Percentiles rank a stretch among this genome's conserved stretches.
Evolutionary conservation across 2,797 vertebrate genomes (phyloP).

Genomic region (Phalloptychus januarius): DNA sequence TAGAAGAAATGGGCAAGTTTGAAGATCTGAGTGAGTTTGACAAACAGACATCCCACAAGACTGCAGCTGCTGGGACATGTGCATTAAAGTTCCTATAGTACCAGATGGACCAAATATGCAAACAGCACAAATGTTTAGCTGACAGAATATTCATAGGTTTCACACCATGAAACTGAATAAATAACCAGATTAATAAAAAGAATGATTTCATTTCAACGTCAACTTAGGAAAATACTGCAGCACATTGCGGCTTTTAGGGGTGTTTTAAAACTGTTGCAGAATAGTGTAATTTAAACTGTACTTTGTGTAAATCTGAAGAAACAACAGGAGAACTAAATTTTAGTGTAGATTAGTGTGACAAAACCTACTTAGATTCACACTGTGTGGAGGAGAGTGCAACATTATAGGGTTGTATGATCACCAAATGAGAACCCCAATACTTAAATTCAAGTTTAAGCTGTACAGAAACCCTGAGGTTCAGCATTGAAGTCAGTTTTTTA

Average conservation of each 20-base stretch:
- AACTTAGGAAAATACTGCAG: background rate
- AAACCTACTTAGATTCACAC: background rate
- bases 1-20: background rate
- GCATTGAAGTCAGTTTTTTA: background rate
- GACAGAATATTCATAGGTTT: background rate
- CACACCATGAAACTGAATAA: background rate
- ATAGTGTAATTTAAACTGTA: background rate
- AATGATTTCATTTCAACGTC: background rate
- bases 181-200: background rate
- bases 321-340: background rate
- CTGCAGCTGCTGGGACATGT: background rate
- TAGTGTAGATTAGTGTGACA: background rate
- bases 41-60: background rate
- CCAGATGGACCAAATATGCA: background rate
- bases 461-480: background rate
- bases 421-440: background rate
- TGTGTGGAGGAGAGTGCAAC: background rate
- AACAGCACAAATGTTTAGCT: background rate
- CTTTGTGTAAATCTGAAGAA: background rate
- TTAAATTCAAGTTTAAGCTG: background rate
- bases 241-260: background rate
- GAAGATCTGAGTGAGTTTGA: background rate
- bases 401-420: background rate
- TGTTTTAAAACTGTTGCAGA: background rate
- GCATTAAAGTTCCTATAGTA: background rate